A percentile compares a stretch with the other conserved stretches of the same genome.
Conservation (phyloP, 2,113 vertebrate species). For the Ramphastos sulfuratus region DNA sequence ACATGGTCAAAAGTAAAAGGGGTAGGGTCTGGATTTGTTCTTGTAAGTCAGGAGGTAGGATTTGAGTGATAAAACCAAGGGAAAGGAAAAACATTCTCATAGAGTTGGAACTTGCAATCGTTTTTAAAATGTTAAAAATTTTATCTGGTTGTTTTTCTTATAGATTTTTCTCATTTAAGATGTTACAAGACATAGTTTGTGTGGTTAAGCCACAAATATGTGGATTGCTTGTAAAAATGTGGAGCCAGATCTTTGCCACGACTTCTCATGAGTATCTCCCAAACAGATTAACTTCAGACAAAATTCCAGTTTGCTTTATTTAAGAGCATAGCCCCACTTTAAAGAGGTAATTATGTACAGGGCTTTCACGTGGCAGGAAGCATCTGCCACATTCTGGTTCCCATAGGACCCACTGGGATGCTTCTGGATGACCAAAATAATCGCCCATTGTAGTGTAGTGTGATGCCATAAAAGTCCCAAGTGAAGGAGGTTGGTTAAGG, state of each 20-base stretch:
- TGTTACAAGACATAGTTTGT: not conserved
- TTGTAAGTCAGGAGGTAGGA: too few relatives aligned
- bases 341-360: not conserved
- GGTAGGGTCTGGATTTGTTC: too few relatives aligned
- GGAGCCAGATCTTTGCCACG: not conserved
- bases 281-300: not conserved
- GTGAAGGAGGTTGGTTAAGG: not conserved
- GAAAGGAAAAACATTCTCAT: not conserved
- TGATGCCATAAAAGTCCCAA: not conserved
- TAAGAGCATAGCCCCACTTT: not conserved
- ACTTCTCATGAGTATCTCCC: not conserved
- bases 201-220: not conserved
- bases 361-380: not conserved
- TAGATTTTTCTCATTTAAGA: not conserved
- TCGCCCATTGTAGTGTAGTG: not conserved
- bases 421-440: not conserved
- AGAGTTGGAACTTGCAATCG: not conserved
- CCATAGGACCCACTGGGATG: not conserved
- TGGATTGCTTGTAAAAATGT: not conserved
- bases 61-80: not conserved
- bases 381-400: not conserved
- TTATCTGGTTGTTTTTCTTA: not conserved
- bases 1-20: too few relatives aligned
- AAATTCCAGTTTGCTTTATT: not conserved
- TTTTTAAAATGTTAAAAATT: not conserved